These are phyloP conservation scores for Clitarchus hookeri DNA, from an alignment of 2,888 invertebrate species.

Conservation along the genomic window DNA sequence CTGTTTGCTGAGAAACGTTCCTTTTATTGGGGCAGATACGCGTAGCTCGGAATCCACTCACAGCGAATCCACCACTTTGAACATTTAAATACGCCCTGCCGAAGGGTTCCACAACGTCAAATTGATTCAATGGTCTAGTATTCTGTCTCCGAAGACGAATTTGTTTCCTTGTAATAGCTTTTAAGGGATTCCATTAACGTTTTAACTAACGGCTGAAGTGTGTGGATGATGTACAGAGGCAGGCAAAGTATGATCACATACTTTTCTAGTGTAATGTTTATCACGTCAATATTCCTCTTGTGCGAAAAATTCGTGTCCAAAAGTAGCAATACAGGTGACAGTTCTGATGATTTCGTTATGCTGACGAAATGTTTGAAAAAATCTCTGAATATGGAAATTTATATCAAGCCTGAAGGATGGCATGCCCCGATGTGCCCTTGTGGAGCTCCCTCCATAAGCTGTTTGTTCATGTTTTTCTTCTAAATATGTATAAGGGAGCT, in stretches of 20 bases:
- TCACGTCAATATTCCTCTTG: background rate
- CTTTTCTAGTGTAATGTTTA: background rate
- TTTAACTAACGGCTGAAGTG: background rate
- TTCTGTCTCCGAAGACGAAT: background rate
- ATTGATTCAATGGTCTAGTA: background rate
- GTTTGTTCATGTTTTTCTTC: too few relatives aligned
- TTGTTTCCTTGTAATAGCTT: background rate
- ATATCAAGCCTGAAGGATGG: too few relatives aligned
- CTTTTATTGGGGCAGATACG: too few relatives aligned
- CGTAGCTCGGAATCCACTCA: too few relatives aligned
- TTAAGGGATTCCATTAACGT: background rate
- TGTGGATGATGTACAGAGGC: background rate
- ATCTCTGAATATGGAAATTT: too few relatives aligned
- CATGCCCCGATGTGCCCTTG: too few relatives aligned
- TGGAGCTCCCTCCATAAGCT: too few relatives aligned
- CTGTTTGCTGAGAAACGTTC: too few relatives aligned
- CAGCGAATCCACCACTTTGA: too few relatives aligned
- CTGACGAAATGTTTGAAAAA: too few relatives aligned
- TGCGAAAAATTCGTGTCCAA: background rate
- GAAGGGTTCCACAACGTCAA: background rate
- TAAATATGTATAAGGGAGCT: too few relatives aligned
- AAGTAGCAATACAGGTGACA: background rate
- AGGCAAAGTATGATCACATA: background rate
- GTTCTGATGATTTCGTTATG: too few relatives aligned
- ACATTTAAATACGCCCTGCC: background rate